Percentiles rank a stretch among this genome's conserved stretches.
These are phyloP conservation scores for Varanus salvator DNA, from an alignment of 2,113 vertebrate species.

Conservation along the genomic window DNA sequence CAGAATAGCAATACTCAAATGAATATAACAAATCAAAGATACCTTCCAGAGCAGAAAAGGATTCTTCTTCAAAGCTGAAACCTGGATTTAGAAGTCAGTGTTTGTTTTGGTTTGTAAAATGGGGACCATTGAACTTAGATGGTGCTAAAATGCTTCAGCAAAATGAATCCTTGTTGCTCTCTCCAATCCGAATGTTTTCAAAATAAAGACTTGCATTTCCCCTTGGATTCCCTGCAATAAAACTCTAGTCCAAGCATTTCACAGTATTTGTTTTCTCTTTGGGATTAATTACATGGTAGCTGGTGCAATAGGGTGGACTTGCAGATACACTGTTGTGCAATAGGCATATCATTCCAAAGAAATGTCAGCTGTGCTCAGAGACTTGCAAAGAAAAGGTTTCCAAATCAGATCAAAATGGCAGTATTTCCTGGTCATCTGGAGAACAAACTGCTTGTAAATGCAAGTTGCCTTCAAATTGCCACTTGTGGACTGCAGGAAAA, in stretches of 20 bases:
- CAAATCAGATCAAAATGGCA: not conserved
- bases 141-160: not conserved
- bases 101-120: not conserved
- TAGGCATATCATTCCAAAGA: not conserved
- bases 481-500: not conserved
- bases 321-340: not conserved
- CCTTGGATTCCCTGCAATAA: too few relatives aligned
- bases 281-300: not conserved
- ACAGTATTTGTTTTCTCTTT: not conserved
- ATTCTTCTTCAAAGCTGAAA: not conserved
- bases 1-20: not conserved
- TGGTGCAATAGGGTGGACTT: not conserved
- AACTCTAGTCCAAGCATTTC: not conserved
- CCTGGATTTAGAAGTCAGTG: not conserved
- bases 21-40: not conserved
- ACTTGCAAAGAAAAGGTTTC: not conserved
- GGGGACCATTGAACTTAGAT: not conserved
- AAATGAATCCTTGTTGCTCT: not conserved
- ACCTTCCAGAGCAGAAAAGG: not conserved
- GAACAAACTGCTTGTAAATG: not conserved
- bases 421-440: constrained; percentile 9
- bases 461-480: not conserved
- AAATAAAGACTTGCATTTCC: not conserved
- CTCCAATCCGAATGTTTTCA: not conserved
- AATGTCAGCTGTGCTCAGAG: not conserved